Percentiles rank a stretch among this genome's conserved stretches.
Conservation (phyloP, 37 sponge, comb jelly and placozoan species). For the Geodia barretti region DNA sequence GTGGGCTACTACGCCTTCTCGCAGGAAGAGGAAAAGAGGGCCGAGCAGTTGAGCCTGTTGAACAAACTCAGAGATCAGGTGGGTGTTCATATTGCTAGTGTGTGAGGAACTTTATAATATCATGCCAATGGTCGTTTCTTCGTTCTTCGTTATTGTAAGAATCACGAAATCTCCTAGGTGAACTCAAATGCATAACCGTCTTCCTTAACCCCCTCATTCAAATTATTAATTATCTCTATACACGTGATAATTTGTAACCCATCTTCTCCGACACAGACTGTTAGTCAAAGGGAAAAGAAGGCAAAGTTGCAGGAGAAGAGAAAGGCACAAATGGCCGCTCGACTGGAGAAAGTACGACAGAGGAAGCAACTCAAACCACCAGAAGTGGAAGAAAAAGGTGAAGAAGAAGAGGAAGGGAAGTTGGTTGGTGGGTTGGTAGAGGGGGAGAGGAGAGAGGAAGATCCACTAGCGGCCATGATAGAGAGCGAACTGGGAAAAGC, state of each 20-base stretch:
- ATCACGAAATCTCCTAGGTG: constrained; percentile 18
- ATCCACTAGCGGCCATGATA: not conserved
- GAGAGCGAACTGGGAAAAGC: constrained; percentile 7
- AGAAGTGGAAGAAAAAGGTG: not conserved
- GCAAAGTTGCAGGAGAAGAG: constrained; percentile 68
- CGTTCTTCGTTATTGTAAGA: not conserved
- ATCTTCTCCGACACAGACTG: no score
- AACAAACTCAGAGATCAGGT: constrained; percentile 81
- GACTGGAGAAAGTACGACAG: constrained; percentile 71
- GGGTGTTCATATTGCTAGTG: not conserved
- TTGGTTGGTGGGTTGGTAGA: not conserved
- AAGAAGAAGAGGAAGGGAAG: not conserved
- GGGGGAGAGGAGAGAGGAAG: not conserved
- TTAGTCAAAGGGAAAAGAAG: constrained; percentile 62
- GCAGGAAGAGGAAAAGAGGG: constrained; percentile 69
- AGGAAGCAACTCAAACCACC: constrained; percentile 33
- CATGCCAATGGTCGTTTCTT: no score
- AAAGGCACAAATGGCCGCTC: constrained; percentile 59
- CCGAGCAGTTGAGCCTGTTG: constrained; percentile 76
- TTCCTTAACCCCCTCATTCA: not conserved
- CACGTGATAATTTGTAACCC: no score
- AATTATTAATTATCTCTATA: no score
- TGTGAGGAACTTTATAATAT: no score
- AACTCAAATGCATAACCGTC: not conserved
- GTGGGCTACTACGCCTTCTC: constrained; percentile 91